These are phyloP conservation scores for Proisotoma minuta DNA, from an alignment of 2,888 invertebrate species.

Conservation along the genomic window DNA sequence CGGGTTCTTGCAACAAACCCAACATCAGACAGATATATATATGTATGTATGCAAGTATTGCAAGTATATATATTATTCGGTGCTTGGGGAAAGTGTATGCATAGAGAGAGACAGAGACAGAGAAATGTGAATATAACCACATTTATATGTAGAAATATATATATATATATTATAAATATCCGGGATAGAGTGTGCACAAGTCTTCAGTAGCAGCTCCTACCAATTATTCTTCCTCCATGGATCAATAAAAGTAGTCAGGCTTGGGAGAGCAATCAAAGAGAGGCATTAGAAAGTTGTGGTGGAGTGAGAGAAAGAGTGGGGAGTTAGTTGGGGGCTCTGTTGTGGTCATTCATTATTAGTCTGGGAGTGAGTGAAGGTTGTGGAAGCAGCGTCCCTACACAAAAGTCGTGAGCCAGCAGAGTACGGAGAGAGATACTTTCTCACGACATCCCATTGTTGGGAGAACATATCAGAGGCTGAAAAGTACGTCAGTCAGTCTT, in stretches of 20 bases:
- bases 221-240: conserved; percentile 12
- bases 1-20: no score
- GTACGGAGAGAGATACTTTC: not conserved
- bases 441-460: conserved; percentile 26
- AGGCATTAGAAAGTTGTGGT: conserved; percentile 22
- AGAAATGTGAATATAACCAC: no score
- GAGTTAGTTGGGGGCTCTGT: not conserved
- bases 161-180: no score
- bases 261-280: conserved; percentile 34
- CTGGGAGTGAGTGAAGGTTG: not conserved
- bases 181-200: not conserved
- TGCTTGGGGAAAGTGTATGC: no score
- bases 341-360: conserved; percentile 4
- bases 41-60: no score
- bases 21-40: no score
- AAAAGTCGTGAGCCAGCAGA: not conserved
- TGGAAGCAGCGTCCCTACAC: not conserved
- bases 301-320: not conserved
- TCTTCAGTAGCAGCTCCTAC: conserved; percentile 1
- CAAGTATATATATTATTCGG: no score
- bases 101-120: no score
- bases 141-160: no score
- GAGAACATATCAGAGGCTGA: not conserved
- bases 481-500: not conserved
- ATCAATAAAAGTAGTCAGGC: conserved; percentile 27